These are phyloP conservation scores for Caenorhabditis inopinata DNA, from an alignment of 1,140 invertebrate genomes.

Conservation along the genomic window DNA sequence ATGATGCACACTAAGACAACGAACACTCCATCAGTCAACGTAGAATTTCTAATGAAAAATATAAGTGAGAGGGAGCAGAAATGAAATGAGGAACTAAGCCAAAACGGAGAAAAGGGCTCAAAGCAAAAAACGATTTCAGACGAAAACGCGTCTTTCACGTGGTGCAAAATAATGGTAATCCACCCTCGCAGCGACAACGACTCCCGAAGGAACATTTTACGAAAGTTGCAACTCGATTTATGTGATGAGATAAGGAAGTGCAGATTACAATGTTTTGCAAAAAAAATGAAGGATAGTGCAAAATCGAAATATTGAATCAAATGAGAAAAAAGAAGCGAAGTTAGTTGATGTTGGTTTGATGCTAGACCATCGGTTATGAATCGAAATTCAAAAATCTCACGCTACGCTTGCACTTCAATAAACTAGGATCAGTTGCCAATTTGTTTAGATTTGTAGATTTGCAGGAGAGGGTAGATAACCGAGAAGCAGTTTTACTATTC, in stretches of 20 bases:
- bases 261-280: constrained; percentile 1
- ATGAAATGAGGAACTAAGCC: too few relatives aligned
- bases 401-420: too few relatives aligned
- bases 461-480: not conserved
- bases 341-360: not conserved
- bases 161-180: not conserved
- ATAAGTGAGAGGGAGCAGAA: not conserved
- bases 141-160: too few relatives aligned
- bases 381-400: too few relatives aligned
- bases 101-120: not conserved
- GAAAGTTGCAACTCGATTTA: constrained; percentile 20
- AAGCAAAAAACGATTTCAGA: not conserved
- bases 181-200: constrained; percentile 28
- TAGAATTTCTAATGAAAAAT: constrained; percentile 22
- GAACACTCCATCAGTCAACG: constrained; percentile 6
- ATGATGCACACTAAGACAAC: too few relatives aligned
- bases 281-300: not conserved
- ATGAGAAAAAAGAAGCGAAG: not conserved
- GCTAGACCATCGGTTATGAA: too few relatives aligned
- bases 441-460: constrained; percentile 28
- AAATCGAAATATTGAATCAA: not conserved
- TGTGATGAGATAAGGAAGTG: constrained; percentile 26
- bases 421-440: not conserved
- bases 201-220: constrained; percentile 6
- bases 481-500: constrained; percentile 9